Conservation (phyloP, 92 coral and sea anemone species). For the Siderastrea siderea region DNA sequence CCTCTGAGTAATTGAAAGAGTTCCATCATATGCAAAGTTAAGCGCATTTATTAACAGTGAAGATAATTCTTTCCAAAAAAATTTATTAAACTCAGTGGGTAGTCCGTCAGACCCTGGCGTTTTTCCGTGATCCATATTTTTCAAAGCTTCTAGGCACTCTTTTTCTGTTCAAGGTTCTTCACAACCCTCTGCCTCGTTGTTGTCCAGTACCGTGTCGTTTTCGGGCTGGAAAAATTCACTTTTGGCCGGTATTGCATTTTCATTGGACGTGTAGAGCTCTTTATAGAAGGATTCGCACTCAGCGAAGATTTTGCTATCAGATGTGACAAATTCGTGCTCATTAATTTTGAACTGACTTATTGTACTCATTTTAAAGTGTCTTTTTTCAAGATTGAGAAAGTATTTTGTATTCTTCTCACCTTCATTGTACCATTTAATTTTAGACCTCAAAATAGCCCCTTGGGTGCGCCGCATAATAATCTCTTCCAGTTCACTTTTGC, state of each 20-base stretch:
- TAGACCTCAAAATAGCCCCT: neutral
- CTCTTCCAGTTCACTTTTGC: neutral
- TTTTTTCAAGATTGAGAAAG: too few species aligned
- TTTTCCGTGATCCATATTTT: conserved; percentile 6
- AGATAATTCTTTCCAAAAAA: conserved; percentile 3
- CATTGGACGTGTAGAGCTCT: neutral
- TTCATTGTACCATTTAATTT: too few species aligned
- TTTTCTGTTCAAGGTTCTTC: neutral
- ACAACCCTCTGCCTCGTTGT: neutral
- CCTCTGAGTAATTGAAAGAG: neutral
- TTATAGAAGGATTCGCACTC: neutral
- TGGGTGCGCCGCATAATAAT: neutral
- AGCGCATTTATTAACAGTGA: neutral
- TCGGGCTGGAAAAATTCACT: conserved; percentile 3
- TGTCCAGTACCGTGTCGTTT: neutral
- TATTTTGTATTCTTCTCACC: too few species aligned
- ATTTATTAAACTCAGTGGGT: neutral
- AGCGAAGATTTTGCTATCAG: neutral
- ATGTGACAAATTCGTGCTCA: too few species aligned
- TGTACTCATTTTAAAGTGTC: too few species aligned
- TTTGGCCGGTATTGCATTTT: neutral
- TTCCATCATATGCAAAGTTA: neutral
- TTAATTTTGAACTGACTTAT: too few species aligned
- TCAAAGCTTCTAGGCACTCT: neutral
- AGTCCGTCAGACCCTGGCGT: conserved; percentile 4